Base-by-base conservation (phyloP, 2,888 invertebrate species). In the Petrolisthes cinctipes region DNA sequence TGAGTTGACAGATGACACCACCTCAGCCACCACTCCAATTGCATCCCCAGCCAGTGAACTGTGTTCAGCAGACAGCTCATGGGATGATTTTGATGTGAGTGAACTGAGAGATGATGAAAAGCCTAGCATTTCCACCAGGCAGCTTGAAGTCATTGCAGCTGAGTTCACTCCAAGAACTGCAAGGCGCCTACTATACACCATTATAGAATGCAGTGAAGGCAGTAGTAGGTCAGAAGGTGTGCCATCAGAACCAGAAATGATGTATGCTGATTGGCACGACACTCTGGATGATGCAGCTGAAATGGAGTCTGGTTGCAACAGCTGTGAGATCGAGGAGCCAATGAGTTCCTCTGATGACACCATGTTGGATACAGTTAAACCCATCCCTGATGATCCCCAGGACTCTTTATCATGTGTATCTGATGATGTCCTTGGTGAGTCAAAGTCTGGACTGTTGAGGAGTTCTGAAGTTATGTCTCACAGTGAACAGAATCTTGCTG, bases 161-260 rank as follows among this genome's bases (percentile, higher is more conserved):
- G 84, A 85, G 23, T 88, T 85, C 37, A 88, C 88, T 0, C 88
- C 88, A 11, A 78, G 85, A n/a, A 88, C 88, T 20, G 88, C 88
- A 78, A 17, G 78, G 11, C 78, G 85, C 5, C 66, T 85, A 56
- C 79, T 85, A n/a, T 85, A 85, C 68, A 85, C 85, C 4, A 90
- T 90, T 14, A 83, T 90, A 11, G 90, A 90, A 61, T 90, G 90
- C 85, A 90, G 90, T 61, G 90, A 90, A 82, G 78, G 83, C 11
- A 89, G 86, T 57, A 90, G 90, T 53, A 81, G 88, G 1, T 89
- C 90, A 23, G 90, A 90, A 78, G 86, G 88, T 17, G 81, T 86
- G 6, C 80, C 84, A 11, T 89, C 90, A 4, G 90, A 89, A 68
- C 84, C 89, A 37, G 90, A 90, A 73, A 37, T 88, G 5, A 86